A percentile compares a stretch with the other conserved stretches of the same genome.
Evolutionary conservation across 1,140 invertebrate species (phyloP).

Genomic region (Semibalanus balanoides): DNA sequence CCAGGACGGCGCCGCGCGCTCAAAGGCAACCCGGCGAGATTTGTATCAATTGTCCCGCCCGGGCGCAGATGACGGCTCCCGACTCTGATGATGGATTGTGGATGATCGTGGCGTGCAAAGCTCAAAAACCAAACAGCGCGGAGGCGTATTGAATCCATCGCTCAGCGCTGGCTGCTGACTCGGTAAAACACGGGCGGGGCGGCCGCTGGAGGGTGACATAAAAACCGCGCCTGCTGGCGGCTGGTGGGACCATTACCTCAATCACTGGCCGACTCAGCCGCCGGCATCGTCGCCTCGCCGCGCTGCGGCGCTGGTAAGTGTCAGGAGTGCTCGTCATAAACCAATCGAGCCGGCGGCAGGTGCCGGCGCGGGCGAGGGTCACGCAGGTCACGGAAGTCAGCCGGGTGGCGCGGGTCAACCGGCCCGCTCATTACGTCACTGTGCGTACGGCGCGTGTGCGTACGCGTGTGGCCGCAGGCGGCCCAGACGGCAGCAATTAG

Average conservation of each 20-base stretch:
- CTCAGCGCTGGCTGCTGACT: not conserved
- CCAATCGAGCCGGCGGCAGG: not conserved
- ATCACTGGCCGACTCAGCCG: not conserved
- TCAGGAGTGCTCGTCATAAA: not conserved
- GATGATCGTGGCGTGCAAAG: not conserved
- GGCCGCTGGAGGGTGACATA: not conserved
- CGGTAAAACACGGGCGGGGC: not conserved
- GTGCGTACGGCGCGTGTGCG: not conserved
- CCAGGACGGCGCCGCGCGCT: not conserved
- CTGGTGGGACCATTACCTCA: not conserved
- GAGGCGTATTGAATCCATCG: too few relatives aligned
- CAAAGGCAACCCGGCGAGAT: not conserved
- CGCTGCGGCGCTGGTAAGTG: not conserved
- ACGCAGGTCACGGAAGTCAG: not conserved
- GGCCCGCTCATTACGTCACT: not conserved
- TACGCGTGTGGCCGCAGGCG: not conserved
- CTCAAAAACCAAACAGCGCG: not conserved
- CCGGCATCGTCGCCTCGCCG: not conserved
- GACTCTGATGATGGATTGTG: not conserved
- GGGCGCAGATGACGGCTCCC: not conserved
- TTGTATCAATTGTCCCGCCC: not conserved
- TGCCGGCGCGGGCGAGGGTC: not conserved
- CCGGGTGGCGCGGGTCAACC: too few relatives aligned
- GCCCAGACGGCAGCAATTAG: not conserved
- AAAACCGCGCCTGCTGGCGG: not conserved